Conservation (phyloP, 2,888 invertebrate genomes). For the Geophilus truncorum region DNA sequence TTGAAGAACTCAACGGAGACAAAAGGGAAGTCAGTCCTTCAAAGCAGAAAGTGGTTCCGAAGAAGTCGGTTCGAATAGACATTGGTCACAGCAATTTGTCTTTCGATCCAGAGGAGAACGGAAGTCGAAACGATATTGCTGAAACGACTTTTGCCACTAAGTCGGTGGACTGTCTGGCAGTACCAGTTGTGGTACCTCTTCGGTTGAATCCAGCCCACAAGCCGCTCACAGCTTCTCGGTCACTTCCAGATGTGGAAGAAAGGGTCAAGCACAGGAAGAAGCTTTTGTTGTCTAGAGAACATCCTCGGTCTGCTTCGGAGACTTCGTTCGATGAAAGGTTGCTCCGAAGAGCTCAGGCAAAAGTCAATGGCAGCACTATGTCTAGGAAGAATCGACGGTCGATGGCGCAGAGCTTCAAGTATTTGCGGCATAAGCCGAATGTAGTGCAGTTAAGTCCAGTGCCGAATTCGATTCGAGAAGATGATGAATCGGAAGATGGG, state of each 20-base stretch:
- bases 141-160: not conserved
- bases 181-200: not conserved
- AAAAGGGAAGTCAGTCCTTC: not conserved
- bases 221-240: conserved; percentile 71
- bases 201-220: conserved; percentile 44
- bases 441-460: conserved; percentile 31
- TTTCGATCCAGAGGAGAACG: not conserved
- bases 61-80: no score
- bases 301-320: conserved; percentile 1
- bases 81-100: not conserved
- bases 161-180: no score
- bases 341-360: not conserved
- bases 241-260: conserved; percentile 77
- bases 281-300: conserved; percentile 43
- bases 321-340: not conserved
- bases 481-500: not conserved
- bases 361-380: not conserved
- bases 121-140: not conserved
- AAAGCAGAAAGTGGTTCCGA: not conserved
- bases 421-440: conserved; percentile 82
- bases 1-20: not conserved
- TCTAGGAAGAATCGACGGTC: conserved; percentile 50
- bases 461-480: conserved; percentile 27
- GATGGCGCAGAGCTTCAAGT: conserved; percentile 76
- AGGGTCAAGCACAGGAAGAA: conserved; percentile 65